phyloP scores from a whole-genome alignment of 1,140 invertebrate species.

The Conus betulinus region DNA sequence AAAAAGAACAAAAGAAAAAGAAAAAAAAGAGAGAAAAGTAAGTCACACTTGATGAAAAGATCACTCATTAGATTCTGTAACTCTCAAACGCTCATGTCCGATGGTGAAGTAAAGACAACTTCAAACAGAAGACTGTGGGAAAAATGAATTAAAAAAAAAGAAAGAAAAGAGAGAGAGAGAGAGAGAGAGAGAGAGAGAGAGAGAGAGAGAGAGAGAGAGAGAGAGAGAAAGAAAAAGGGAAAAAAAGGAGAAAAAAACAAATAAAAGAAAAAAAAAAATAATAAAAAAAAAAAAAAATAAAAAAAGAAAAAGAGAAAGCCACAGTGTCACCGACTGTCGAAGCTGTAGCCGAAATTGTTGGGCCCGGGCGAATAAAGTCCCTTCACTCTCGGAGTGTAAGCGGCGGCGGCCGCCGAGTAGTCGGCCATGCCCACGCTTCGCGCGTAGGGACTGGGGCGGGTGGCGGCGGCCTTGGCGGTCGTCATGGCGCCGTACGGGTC shows the following conservation, averaged over 20 bases:
- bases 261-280: neutral
- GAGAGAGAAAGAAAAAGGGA: slow-evolving; percentile 12
- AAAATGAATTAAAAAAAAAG: neutral
- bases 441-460: neutral
- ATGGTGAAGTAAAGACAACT: too few species aligned
- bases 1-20: neutral
- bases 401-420: too few species aligned
- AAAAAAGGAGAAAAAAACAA: neutral
- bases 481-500: neutral
- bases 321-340: neutral
- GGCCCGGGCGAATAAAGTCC: neutral
- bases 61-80: too few species aligned
- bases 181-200: slow-evolving; percentile 28
- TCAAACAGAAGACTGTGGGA: too few species aligned
- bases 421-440: neutral
- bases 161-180: slow-evolving; percentile 2
- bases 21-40: too few species aligned
- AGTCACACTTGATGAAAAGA: too few species aligned
- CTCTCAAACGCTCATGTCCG: too few species aligned
- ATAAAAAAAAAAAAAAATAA: neutral
- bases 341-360: neutral
- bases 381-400: neutral
- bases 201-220: slow-evolving; percentile 39
- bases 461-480: neutral
- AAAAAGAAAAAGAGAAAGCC: neutral